These are phyloP conservation scores for Sternotherus odoratus DNA, from an alignment of 2,797 vertebrate genomes.

Conservation along the genomic window DNA sequence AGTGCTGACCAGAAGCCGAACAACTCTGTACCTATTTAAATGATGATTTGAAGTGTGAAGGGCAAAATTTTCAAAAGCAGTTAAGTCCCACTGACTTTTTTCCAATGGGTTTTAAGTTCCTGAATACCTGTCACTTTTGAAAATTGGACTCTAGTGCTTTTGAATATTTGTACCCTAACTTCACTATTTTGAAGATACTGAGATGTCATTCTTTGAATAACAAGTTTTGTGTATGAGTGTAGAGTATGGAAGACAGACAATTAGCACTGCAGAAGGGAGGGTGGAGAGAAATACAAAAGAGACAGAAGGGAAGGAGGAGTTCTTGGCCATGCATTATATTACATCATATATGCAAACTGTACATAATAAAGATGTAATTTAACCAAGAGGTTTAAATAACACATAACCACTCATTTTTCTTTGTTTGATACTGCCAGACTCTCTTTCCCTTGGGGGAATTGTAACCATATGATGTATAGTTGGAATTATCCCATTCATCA, in stretches of 20 bases:
- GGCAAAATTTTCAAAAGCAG: not conserved
- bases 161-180: not conserved
- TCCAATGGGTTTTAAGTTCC: not conserved
- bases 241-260: constrained; percentile 1
- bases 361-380: constrained; percentile 54
- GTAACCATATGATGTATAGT: constrained; percentile 14
- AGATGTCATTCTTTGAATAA: not conserved
- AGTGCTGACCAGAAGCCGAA: not conserved
- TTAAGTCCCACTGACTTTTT: not conserved
- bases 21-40: not conserved
- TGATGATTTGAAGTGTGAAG: not conserved
- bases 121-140: not conserved
- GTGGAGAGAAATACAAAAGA: constrained; percentile 58
- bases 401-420: not conserved
- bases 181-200: not conserved
- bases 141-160: not conserved
- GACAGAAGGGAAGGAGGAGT: constrained; percentile 74
- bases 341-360: constrained; percentile 32
- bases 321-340: constrained; percentile 50
- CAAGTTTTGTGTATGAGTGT: not conserved
- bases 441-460: not conserved
- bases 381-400: constrained; percentile 38
- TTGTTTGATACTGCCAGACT: constrained; percentile 9
- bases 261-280: constrained; percentile 63
- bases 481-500: not conserved